Base-by-base conservation (phyloP, 2,113 vertebrate species). In the Trinectes maculatus region DNA sequence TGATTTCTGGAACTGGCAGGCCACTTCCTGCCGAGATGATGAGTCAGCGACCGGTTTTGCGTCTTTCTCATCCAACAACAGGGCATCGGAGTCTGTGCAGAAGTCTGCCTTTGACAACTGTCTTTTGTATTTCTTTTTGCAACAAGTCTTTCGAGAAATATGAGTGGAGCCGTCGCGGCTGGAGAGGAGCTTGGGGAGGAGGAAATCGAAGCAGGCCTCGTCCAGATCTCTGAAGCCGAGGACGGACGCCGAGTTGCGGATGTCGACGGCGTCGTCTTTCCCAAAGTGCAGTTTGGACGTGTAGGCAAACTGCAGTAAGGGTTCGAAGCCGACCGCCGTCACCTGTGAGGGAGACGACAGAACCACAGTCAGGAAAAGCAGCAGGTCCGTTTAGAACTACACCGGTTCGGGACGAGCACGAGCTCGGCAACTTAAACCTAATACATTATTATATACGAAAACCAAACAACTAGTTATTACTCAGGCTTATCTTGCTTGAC, bases 261-360 rank as follows among this genome's bases (percentile, higher is more conserved):
- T 94, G 47, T 98, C 96, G 18, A 95, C 84, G 63, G 97, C 94
- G 58, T 95, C 92, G 26, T 97, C 93, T 91, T 95, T 96, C 61
- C 90, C 93, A 55, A 98, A 93, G 77, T 92, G 85, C 33, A 99
- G 95, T 65, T 96, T 96, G 56, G 96, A 95, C 1, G 96, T 98
- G 87, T 99, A 99, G 58, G 95, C 96, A 86, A 99, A 99, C 49
- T 95, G 94, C 78, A 99, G 91, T 69, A 99, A 84, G 48, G 96
- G 95, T 71, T 94, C 93, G 80, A 99, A 99, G 69, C 96, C 97
- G 78, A 93, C 93, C 31, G 89, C 90, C 7, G 95, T 95, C 54
- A 99, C 94, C 98, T 99, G 86, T 37, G 51, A 15, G 48, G 74
- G 29, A 65, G 8, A n/a, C n/a, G 8, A 53, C 0, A 78, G 0